Percentiles rank a stretch among this genome's conserved stretches.
Conservation (phyloP, 1,140 invertebrate genomes). For the Leptinotarsa undecemlineata region DNA sequence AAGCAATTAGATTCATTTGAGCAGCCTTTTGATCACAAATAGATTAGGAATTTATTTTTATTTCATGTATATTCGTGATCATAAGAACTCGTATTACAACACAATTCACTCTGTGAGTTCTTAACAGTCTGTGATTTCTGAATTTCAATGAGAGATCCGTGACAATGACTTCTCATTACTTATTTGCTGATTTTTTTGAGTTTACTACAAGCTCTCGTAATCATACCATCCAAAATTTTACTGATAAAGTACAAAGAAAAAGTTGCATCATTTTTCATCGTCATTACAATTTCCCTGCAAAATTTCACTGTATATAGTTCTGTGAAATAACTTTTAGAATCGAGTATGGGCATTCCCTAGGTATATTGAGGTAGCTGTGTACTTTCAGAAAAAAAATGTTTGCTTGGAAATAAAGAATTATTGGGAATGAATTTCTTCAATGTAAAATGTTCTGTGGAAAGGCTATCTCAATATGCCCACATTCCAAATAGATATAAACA, state of each 20-base stretch:
- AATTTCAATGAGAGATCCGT: slow-evolving; percentile 12
- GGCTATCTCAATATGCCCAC: background rate
- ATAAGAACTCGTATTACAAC: background rate
- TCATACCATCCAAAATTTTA: slow-evolving; percentile 27
- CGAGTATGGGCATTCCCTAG: slow-evolving; percentile 16
- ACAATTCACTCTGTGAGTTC: background rate
- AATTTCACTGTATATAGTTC: slow-evolving; percentile 2
- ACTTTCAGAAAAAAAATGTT: too few species aligned
- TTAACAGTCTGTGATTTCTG: slow-evolving; percentile 25
- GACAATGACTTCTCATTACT: slow-evolving; percentile 17
- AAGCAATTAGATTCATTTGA: slow-evolving; percentile 21
- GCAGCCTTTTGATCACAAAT: slow-evolving; percentile 1
- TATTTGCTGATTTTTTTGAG: slow-evolving; percentile 23
- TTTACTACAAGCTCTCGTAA: background rate
- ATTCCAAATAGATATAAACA: background rate
- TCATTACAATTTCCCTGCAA: background rate
- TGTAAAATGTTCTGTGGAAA: background rate
- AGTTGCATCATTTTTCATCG: slow-evolving; percentile 10
- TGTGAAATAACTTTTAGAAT: background rate
- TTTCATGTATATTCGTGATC: background rate
- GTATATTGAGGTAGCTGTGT: background rate
- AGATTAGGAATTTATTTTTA: background rate
- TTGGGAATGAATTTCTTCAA: too few species aligned
- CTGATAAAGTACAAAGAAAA: slow-evolving; percentile 26
- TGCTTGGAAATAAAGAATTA: too few species aligned